Evolutionary conservation across 2,888 invertebrate genomes (phyloP), one percentile per base, ranked within the genome.

Genomic region (Frankliniella fusca): DNA sequence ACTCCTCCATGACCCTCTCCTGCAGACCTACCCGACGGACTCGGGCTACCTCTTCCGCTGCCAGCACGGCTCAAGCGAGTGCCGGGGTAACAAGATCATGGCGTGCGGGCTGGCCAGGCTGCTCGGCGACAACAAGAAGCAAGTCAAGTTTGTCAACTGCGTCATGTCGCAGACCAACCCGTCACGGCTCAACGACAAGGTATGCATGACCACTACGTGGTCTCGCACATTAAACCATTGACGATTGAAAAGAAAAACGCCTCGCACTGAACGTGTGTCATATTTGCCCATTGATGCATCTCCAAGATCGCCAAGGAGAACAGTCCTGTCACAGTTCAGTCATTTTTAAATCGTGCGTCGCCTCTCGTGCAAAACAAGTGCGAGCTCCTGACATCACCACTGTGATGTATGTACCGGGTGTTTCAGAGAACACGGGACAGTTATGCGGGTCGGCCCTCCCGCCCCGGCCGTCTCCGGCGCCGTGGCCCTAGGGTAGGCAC

Each of bases 1-100:
- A 9, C 12, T 18, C 65, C n/a, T 18, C 20, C 65, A 9, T 65
- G n/a, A n/a, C 65, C 65, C 65, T 18, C 9, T n/a, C n/a, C n/a
- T n/a, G 12, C 65, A 81, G 81, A 65, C 82, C 27, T 18, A 49
- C 28, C 48, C 65, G 2, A 27, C 70, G 23, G 70, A 76, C 70
- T 27, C 70, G 11, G 70, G 23, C 49, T 84, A 82, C 82, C 48
- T 48, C 10, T 87, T 87, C 84, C 80, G 80, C 12, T 87, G 87
- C 83, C 87, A 87, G 82, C 87, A 87, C 83, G 87, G 87, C 3
- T 83, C 84, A 1, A 83, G 80, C 18, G 87, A 87, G 83, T 87
- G 87, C 83, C 82, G 82, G 18, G 86, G 86, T 28, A 87, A 87
- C 84, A 86, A 85, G 84, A 83, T 86, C 12, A 86, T 86, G 83